These are phyloP conservation scores for Yponomeuta cagnagella DNA, from an alignment of 2,888 invertebrate species.

Conservation along the genomic window DNA sequence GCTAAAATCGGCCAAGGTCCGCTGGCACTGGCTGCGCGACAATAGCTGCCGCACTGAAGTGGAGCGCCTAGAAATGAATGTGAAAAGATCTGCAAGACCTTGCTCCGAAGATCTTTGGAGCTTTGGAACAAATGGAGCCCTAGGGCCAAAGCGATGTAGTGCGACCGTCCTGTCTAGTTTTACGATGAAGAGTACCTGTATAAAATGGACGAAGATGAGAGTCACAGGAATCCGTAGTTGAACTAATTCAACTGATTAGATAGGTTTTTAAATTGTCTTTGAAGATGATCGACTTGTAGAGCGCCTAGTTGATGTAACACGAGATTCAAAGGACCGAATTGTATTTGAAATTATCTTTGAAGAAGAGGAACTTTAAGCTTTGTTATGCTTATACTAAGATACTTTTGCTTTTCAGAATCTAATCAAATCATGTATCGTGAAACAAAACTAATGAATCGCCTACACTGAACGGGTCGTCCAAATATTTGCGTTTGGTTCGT, in stretches of 20 bases:
- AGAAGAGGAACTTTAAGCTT: neutral
- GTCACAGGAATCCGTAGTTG: neutral
- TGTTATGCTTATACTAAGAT: too few relatives aligned
- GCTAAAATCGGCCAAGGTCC: slow-evolving; percentile 70
- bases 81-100: neutral
- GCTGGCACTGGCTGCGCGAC: slow-evolving; percentile 14
- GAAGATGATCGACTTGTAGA: neutral
- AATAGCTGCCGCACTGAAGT: neutral
- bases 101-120: too few relatives aligned
- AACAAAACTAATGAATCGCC: neutral
- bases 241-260: neutral
- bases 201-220: neutral
- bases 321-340: neutral
- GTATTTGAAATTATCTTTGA: neutral
- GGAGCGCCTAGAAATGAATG: neutral
- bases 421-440: neutral
- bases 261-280: neutral
- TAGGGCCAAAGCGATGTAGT: too few relatives aligned
- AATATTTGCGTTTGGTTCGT: slow-evolving; percentile 34
- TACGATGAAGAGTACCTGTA: neutral
- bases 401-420: neutral
- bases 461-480: neutral
- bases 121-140: too few relatives aligned
- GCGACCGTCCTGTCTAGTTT: neutral
- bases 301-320: neutral